A percentile compares a stretch with the other conserved stretches of the same genome.
These are phyloP conservation scores for Drosophila kambysellisi DNA, from an alignment of 2,888 invertebrate genomes.

Conservation along the genomic window DNA sequence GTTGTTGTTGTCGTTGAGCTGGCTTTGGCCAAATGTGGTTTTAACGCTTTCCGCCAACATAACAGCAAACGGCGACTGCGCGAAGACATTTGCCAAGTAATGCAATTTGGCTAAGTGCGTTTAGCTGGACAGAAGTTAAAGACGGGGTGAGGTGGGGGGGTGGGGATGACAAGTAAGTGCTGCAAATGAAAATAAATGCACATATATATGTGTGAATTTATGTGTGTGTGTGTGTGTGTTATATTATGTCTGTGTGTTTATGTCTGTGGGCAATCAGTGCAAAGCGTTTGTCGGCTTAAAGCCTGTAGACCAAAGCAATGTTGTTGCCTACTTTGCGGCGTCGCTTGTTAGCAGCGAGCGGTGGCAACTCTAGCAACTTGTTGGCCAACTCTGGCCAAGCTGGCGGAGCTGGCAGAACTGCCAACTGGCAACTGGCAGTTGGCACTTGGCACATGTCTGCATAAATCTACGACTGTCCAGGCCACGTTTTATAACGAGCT, in stretches of 20 bases:
- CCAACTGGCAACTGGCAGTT: constrained; percentile 45
- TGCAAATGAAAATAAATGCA: constrained; percentile 67
- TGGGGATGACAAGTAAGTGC: constrained; percentile 24
- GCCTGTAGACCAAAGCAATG: constrained; percentile 52
- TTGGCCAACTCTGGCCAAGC: constrained; percentile 28
- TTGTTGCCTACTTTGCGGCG: constrained; percentile 63
- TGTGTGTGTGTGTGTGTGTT: constrained; percentile 13
- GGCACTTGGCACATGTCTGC: constrained; percentile 66
- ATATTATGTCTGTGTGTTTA: constrained; percentile 5
- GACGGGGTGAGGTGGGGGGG: background rate
- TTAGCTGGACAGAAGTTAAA: constrained; percentile 18
- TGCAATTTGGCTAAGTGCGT: constrained; percentile 78
- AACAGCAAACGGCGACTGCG: constrained; percentile 49
- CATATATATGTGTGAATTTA: constrained; percentile 14
- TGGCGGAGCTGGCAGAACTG: constrained; percentile 17
- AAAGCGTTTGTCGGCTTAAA: constrained; percentile 54
- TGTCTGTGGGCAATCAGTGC: constrained; percentile 66
- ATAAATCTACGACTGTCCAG: constrained; percentile 68
- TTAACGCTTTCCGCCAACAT: constrained; percentile 60
- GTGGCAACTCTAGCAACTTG: constrained; percentile 25
- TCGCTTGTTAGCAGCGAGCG: constrained; percentile 8
- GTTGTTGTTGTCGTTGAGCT: constrained; percentile 36
- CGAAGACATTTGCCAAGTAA: constrained; percentile 69
- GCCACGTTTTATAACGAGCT: constrained; percentile 73
- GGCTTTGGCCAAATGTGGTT: constrained; percentile 69